A percentile compares a stretch with the other conserved stretches of the same genome.
phyloP scores from a whole-genome alignment of 1,140 invertebrate genomes.

The Meloidogyne hapla region DNA sequence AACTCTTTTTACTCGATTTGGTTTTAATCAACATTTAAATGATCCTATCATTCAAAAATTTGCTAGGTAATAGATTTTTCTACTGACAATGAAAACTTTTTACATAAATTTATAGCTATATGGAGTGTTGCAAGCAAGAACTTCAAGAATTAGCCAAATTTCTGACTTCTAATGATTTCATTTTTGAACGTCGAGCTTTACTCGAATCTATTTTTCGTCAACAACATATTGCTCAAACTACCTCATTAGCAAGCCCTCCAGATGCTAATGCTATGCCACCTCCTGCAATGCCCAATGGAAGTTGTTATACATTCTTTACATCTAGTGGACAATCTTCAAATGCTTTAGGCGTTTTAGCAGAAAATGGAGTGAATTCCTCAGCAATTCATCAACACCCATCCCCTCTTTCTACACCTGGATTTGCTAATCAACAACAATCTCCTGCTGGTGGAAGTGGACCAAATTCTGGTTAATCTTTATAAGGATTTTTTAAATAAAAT shows the following conservation, averaged over 20 bases:
- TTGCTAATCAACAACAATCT: conserved; percentile 19
- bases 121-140: conserved; percentile 23
- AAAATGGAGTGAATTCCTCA: neutral
- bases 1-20: neutral
- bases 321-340: neutral
- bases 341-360: neutral
- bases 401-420: conserved; percentile 1
- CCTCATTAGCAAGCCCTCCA: conserved; percentile 38
- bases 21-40: neutral
- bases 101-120: too few relatives aligned
- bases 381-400: conserved; percentile 19
- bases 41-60: neutral
- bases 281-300: conserved; percentile 30
- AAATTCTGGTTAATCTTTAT: conserved; percentile 18
- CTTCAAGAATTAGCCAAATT: conserved; percentile 25
- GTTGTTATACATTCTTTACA: neutral
- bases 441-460: conserved; percentile 16
- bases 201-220: conserved; percentile 42
- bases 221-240: conserved; percentile 35
- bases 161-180: conserved; percentile 67
- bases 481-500: too few relatives aligned
- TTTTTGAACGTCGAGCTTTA: conserved; percentile 48
- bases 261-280: conserved; percentile 44
- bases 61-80: neutral
- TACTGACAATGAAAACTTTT: too few relatives aligned